Evolutionary conservation across 2,113 vertebrate genomes (phyloP).

Genomic region (Carassius carassius): DNA sequence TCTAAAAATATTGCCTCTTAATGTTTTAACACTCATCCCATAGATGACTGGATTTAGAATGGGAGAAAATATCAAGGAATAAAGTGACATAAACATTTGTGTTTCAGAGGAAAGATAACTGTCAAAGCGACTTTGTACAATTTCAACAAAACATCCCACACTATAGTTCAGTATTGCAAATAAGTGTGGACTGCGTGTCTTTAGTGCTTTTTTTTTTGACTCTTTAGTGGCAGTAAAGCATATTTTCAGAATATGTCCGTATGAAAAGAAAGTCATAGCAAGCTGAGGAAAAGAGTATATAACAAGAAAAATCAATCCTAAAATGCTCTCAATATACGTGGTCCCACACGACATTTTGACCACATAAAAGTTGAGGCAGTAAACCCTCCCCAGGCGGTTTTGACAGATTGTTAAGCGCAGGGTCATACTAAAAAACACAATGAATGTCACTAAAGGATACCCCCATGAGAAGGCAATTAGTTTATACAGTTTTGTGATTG

Average conservation of each 20-base stretch:
- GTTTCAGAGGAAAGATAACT: background rate
- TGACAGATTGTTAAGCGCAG: slow-evolving; percentile 58
- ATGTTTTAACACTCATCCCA: slow-evolving; percentile 53
- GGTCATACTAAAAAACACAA: slow-evolving; percentile 58
- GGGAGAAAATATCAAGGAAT: slow-evolving; percentile 65
- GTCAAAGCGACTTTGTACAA: slow-evolving; percentile 59
- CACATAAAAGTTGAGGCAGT: slow-evolving; percentile 61
- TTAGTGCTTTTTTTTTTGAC: slow-evolving; percentile 61
- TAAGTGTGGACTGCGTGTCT: slow-evolving; percentile 65
- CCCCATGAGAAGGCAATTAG: slow-evolving; percentile 59
- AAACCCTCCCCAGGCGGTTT: slow-evolving; percentile 56
- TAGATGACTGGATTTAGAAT: slow-evolving; percentile 66
- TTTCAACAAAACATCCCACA: slow-evolving; percentile 63
- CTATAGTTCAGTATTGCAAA: slow-evolving; percentile 58
- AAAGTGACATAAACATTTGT: slow-evolving; percentile 64
- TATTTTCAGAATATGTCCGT: slow-evolving; percentile 63
- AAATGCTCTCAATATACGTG: slow-evolving; percentile 48
- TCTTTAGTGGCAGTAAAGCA: slow-evolving; percentile 55
- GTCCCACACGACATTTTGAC: slow-evolving; percentile 62
- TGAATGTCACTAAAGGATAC: slow-evolving; percentile 51
- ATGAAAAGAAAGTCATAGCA: slow-evolving; percentile 62
- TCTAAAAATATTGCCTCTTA: slow-evolving; percentile 38
- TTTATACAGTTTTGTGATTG: slow-evolving; percentile 53
- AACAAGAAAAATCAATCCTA: slow-evolving; percentile 44
- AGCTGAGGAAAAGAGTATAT: slow-evolving; percentile 56